phyloP scores from a whole-genome alignment of 2,797 vertebrate species.

The Muscicapa striata region DNA sequence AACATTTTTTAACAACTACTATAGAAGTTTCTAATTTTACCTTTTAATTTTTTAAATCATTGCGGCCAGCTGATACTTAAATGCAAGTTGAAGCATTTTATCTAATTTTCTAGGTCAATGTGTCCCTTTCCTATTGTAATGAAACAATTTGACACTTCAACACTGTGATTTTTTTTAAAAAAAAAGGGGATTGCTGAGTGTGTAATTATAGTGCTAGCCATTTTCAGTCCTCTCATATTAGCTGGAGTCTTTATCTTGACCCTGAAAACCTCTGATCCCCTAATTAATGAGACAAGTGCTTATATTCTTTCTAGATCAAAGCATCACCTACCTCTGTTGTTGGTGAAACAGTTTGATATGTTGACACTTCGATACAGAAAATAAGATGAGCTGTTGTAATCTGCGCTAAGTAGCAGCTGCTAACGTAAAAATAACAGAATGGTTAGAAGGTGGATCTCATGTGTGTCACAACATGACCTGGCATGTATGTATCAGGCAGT shows the following conservation, averaged over 20 bases:
- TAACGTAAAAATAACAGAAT: slow-evolving; percentile 58
- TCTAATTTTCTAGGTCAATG: not conserved
- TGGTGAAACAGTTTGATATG: slow-evolving; percentile 36
- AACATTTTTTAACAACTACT: not conserved
- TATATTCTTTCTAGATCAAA: slow-evolving; percentile 43
- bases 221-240: not conserved
- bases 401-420: slow-evolving; percentile 47
- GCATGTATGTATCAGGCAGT: not conserved
- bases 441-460: not conserved
- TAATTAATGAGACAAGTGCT: slow-evolving; percentile 45
- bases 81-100: not conserved
- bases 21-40: not conserved
- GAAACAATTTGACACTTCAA: not conserved
- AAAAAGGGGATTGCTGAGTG: not conserved
- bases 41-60: not conserved
- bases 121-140: not conserved
- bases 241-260: slow-evolving; percentile 22
- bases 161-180: not conserved
- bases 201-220: not conserved
- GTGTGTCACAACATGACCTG: slow-evolving; percentile 11
- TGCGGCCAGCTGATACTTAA: not conserved
- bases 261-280: slow-evolving; percentile 44
- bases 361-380: slow-evolving; percentile 58
- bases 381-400: slow-evolving; percentile 65
- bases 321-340: not conserved